Evolutionary conservation across 2,113 vertebrate genomes (phyloP).

Genomic region (Martes martes): DNA sequence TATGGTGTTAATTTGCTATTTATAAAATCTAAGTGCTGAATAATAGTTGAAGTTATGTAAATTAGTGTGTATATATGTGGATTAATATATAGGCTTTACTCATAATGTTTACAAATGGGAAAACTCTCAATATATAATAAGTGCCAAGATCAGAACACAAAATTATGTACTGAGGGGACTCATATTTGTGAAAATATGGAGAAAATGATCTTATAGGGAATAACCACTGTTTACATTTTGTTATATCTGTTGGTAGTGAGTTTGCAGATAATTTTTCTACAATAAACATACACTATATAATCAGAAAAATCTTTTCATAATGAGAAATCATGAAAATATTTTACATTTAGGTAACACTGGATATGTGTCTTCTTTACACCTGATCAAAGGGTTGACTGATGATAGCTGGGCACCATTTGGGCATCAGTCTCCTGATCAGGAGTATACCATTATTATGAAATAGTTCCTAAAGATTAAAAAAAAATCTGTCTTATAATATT

Average conservation of each 20-base stretch:
- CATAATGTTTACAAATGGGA: not conserved
- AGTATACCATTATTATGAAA: not conserved
- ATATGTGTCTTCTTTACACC: not conserved
- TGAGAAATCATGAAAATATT: not conserved
- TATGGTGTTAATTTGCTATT: not conserved
- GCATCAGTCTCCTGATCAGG: not conserved
- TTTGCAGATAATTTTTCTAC: not conserved
- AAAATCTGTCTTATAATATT: not conserved
- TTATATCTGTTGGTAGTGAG: not conserved
- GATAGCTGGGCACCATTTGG: not conserved
- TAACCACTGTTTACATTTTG: no score
- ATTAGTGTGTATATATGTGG: not conserved
- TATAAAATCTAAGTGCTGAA: not conserved
- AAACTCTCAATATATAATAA: not conserved
- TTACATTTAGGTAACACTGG: not conserved
- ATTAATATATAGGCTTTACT: not conserved
- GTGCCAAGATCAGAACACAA: not conserved
- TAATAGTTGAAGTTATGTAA: not conserved
- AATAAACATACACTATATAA: not conserved
- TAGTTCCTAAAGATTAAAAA: conserved; percentile 1
- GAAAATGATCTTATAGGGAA: not conserved
- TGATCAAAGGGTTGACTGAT: not conserved
- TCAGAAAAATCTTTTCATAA: not conserved
- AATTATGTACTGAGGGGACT: not conserved
- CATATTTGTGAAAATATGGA: not conserved